A percentile compares a stretch with the other conserved stretches of the same genome.
phyloP scores from a whole-genome alignment of 2,797 vertebrate genomes.

The Pangasius krempfi region DNA sequence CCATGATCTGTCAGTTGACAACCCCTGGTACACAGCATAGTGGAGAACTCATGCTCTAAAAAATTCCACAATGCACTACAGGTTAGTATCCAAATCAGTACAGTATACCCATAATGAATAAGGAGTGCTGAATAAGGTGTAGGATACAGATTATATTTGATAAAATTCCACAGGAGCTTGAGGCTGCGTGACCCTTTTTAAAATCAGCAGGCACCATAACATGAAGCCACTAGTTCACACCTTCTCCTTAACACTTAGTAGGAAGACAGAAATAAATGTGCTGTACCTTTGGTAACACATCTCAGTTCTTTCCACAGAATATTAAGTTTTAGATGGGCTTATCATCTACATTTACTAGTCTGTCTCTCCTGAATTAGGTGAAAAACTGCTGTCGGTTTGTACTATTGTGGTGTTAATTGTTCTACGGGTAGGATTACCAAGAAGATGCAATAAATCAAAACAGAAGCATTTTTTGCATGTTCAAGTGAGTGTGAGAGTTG shows the following conservation, averaged over 20 bases:
- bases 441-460: constrained; percentile 17
- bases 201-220: not conserved
- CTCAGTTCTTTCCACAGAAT: not conserved
- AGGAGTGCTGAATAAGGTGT: not conserved
- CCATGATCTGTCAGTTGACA: not conserved
- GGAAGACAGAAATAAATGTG: constrained; percentile 22
- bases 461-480: constrained; percentile 17
- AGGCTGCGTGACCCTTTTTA: not conserved
- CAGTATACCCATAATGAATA: not conserved
- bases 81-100: not conserved
- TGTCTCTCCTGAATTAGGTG: not conserved
- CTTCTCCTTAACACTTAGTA: not conserved
- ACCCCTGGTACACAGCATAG: not conserved
- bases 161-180: not conserved
- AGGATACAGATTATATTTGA: not conserved
- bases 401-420: constrained; percentile 39
- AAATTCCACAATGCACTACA: not conserved
- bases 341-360: not conserved
- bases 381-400: constrained; percentile 21
- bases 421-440: constrained; percentile 18
- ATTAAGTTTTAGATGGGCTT: not conserved
- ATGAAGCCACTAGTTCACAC: constrained; percentile 3
- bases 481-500: constrained; percentile 29
- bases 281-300: constrained; percentile 2
- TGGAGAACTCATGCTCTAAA: not conserved